Evolutionary conservation across 2,797 vertebrate genomes (phyloP).

Genomic region (Microctenopoma steveboyesi): DNA sequence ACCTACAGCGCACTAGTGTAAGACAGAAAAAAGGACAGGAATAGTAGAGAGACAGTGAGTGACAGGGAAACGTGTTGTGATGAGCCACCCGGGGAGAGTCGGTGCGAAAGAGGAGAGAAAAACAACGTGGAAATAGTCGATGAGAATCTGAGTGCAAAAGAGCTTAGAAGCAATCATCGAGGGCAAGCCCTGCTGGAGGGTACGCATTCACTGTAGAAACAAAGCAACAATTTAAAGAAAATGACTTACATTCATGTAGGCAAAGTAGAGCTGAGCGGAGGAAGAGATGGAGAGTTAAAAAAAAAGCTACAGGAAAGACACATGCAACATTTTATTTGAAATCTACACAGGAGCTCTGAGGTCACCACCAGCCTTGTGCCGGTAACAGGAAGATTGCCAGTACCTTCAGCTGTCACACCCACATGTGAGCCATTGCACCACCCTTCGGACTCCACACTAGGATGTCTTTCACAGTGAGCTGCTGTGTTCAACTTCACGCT

Average conservation of each 20-base stretch:
- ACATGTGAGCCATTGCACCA: slow-evolving; percentile 5
- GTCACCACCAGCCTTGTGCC: slow-evolving; percentile 21
- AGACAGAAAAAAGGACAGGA: slow-evolving; percentile 10
- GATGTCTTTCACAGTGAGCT: slow-evolving; percentile 17
- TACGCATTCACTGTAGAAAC: slow-evolving; percentile 44
- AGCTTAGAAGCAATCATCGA: slow-evolving; percentile 66
- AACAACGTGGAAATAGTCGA: slow-evolving; percentile 42
- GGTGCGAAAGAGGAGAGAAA: slow-evolving; percentile 26
- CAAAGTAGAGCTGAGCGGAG: not conserved
- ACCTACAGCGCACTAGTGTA: slow-evolving; percentile 33
- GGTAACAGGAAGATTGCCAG: slow-evolving; percentile 39
- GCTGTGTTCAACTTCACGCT: slow-evolving; percentile 12
- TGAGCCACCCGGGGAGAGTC: slow-evolving; percentile 33
- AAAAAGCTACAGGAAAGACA: slow-evolving; percentile 2
- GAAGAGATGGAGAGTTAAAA: not conserved
- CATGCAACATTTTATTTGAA: slow-evolving; percentile 3
- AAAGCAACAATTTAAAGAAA: slow-evolving; percentile 61
- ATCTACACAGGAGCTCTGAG: slow-evolving; percentile 39
- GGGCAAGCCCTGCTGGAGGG: slow-evolving; percentile 60
- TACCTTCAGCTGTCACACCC: slow-evolving; percentile 23
- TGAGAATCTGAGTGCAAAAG: slow-evolving; percentile 43
- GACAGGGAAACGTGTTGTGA: slow-evolving; percentile 32
- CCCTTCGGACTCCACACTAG: slow-evolving; percentile 19
- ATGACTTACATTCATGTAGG: slow-evolving; percentile 44
- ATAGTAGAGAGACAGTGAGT: slow-evolving; percentile 27